Evolutionary conservation across 2,888 invertebrate genomes (phyloP).

Genomic region (Volucella inflata): DNA sequence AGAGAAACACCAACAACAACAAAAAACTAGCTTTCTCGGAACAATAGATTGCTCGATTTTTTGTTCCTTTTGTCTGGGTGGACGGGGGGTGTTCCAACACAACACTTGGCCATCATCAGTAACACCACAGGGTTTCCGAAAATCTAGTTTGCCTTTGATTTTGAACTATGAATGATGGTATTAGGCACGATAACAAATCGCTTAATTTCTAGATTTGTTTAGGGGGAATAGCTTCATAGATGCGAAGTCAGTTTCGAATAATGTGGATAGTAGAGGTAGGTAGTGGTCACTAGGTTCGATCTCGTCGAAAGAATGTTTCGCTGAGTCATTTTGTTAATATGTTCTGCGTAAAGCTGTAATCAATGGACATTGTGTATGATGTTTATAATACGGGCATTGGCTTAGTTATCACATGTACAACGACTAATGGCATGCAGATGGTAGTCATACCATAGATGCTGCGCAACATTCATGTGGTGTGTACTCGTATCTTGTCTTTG

Average conservation of each 20-base stretch:
- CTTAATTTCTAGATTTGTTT: conserved; percentile 67
- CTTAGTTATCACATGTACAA: background rate
- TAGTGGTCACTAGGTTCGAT: background rate
- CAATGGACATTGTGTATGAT: conserved; percentile 6
- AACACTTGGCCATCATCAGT: conserved; percentile 66
- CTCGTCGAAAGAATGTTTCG: conserved; percentile 26
- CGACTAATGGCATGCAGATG: too few species aligned
- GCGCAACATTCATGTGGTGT: too few species aligned
- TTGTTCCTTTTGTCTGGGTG: conserved; percentile 34
- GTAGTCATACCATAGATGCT: too few species aligned
- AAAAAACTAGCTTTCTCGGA: conserved; percentile 53
- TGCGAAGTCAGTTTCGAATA: background rate
- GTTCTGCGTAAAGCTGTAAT: conserved; percentile 48
- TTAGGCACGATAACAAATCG: conserved; percentile 67
- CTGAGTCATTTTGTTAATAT: conserved; percentile 70
- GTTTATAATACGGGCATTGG: conserved; percentile 43
- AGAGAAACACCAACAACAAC: background rate
- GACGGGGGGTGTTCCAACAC: conserved; percentile 25
- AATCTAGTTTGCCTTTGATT: conserved; percentile 58
- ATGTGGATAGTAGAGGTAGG: conserved; percentile 9
- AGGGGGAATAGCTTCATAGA: conserved; percentile 1
- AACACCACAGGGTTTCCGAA: conserved; percentile 64
- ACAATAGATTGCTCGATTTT: conserved; percentile 33
- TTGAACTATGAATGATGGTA: conserved; percentile 38
- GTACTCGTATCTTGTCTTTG: too few species aligned